Evolutionary conservation across 2,888 invertebrate genomes (phyloP).

Genomic region (Synanthedon myopaeformis): DNA sequence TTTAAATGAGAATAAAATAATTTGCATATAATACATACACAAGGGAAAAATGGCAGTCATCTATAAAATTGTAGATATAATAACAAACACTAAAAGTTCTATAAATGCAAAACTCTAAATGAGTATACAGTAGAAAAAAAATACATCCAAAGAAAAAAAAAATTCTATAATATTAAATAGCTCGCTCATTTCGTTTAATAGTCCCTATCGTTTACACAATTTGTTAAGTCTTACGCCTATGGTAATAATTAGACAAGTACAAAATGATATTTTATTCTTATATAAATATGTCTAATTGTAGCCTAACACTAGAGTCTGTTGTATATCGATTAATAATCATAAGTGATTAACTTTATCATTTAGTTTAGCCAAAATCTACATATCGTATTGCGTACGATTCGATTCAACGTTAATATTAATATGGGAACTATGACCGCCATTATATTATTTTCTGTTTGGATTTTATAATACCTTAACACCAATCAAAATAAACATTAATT

Average conservation of each 20-base stretch:
- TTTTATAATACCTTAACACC: no score
- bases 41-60: conserved; percentile 18
- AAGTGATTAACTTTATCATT: conserved; percentile 28
- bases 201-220: conserved; percentile 58
- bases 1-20: neutral
- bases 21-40: neutral
- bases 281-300: conserved; percentile 60
- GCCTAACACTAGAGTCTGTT: conserved; percentile 65
- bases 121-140: conserved; percentile 63
- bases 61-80: conserved; percentile 56
- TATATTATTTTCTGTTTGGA: no score
- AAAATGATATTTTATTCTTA: conserved; percentile 67
- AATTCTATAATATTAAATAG: conserved; percentile 16
- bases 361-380: neutral
- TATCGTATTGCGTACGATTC: neutral
- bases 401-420: neutral
- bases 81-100: conserved; percentile 58
- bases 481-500: no score
- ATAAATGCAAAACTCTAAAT: conserved; percentile 67
- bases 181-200: conserved; percentile 62
- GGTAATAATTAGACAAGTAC: conserved; percentile 69
- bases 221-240: conserved; percentile 64
- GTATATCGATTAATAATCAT: conserved; percentile 45
- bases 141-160: conserved; percentile 59
- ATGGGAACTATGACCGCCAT: neutral